Base-by-base conservation (phyloP, 1,140 invertebrate genomes). In the Ceratosolen fusciceps region DNA sequence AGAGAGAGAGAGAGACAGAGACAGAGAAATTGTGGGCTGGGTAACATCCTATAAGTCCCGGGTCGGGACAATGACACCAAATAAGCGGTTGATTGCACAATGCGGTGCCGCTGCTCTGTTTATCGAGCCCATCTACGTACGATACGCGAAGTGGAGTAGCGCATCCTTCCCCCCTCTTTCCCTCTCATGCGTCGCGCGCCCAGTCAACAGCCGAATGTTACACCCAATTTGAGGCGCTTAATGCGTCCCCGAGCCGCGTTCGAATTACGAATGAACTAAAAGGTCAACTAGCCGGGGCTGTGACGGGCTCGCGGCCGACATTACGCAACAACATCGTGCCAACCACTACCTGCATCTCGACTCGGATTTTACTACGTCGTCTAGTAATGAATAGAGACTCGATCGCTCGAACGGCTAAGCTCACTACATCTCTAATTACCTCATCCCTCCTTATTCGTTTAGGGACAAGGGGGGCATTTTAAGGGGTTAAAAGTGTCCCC, bases 51-150 rank as follows among this genome's bases (percentile, higher is more conserved):
- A 31, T 72, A 86, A 85, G 82, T 85, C 81, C 83, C 83, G 83
- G 83, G 82, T 83, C 83, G 83, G 83, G 79, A 87, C 86, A 87
- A 87, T 87, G 86, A 87, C 86, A 87, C 86, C 86, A 87, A 87
- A 87, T 87, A 87, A 85, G 85, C 86, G 86, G 86, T 87, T 87
- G 86, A 87, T 87, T 87, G 86, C 86, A 87, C 86, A 87, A 87
- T 87, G 86, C 85, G 82, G 60, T n/a, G n/a, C n/a, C n/a, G n/a
- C n/a, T n/a, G n/a, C 73, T 83, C 83, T 87, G 86, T 87, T 87
- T 87, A 87, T 87, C 86, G 86, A 87, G 81, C 84, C n/a, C 86
- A 87, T 87, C 86, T 86, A 87, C 86, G 85, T 86, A 87, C 86
- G 85, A 87, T 86, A 85, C 82, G 65, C 80, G 80, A n/a, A 82